Evolutionary conservation across 2,888 invertebrate genomes (phyloP), one percentile per base, ranked within the genome.

Genomic region (Rotaria sp.): DNA sequence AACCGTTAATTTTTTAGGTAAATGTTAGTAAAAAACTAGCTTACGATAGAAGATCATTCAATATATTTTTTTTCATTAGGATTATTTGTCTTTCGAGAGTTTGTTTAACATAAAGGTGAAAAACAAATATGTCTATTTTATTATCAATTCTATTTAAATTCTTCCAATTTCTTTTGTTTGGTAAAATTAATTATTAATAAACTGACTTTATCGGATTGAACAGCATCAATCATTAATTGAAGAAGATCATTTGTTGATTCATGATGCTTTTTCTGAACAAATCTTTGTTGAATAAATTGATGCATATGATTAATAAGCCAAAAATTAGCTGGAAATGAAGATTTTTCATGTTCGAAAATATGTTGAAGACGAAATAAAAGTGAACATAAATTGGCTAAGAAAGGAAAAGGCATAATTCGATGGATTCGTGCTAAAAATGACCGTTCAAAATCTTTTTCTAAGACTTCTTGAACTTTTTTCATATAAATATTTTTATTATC

Each of bases 401-500:
- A 21, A 4, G 67, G 15, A 67, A 13, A 15, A 1, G 30, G 5
- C 21, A 30, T 67, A 30, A 67, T 35, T 35, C 67, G 67, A 67
- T 67, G 38, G 7, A 67, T 67, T 67, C 21, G 15, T 15, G 67
- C 67, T 38, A 67, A 38, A 21, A 2, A 21, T 21, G 67, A 18
- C 18, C 18, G 38, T 18, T 35, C 67, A 67, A 30, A 30, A 67
- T 67, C 45, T 35, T 48, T 59, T 35, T 15, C 30, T 57, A 85
- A 85, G 7, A 85, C 35, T 48, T 59, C 59, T 35, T 84, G 84
- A n/a, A 45, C 84, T 85, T 85, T 85, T 24, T 59, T 85, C 24
- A 84, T 59, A 59, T 85, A 85, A 24, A 45, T 67, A 38, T 67
- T 67, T 21, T 67, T 3, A 84, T 84, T 57, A 11, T 85, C 24